These are phyloP conservation scores for Microctenopoma stevenorrisi DNA, from an alignment of 2,797 vertebrate genomes.

Conservation along the genomic window DNA sequence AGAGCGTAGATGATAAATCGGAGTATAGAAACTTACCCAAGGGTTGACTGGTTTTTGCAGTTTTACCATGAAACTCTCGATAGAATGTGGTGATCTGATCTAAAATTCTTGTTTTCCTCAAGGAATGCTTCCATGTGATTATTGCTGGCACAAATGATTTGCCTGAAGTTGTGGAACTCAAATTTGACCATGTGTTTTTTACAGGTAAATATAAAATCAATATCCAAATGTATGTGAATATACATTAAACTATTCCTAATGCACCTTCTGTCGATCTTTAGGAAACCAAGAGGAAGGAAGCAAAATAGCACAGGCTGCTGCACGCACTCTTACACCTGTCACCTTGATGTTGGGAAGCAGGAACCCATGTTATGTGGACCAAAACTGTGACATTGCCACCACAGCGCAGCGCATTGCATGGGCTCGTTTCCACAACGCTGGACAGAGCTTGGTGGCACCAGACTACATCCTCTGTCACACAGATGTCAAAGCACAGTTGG, in stretches of 20 bases:
- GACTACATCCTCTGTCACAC: slow-evolving; percentile 82
- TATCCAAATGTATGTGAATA: background rate
- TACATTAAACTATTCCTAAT: background rate
- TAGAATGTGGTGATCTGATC: slow-evolving; percentile 20
- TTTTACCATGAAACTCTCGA: background rate
- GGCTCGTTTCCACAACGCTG: slow-evolving; percentile 84
- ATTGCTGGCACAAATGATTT: slow-evolving; percentile 70
- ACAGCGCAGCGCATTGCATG: slow-evolving; percentile 81
- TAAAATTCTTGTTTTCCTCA: slow-evolving; percentile 52
- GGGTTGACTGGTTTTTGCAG: background rate
- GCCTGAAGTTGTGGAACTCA: slow-evolving; percentile 79
- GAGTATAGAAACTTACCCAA: background rate
- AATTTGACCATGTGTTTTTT: slow-evolving; percentile 84
- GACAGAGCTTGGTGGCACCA: slow-evolving; percentile 82
- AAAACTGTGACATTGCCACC: slow-evolving; percentile 75
- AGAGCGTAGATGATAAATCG: slow-evolving; percentile 5
- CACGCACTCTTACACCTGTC: slow-evolving; percentile 74
- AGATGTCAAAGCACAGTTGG: slow-evolving; percentile 63
- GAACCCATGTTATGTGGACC: slow-evolving; percentile 86
- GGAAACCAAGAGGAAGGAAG: slow-evolving; percentile 76
- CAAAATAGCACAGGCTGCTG: slow-evolving; percentile 79
- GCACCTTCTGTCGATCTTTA: slow-evolving; percentile 31
- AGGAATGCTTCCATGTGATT: slow-evolving; percentile 85
- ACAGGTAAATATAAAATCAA: slow-evolving; percentile 68
- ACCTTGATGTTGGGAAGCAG: slow-evolving; percentile 81